These are phyloP conservation scores for Lacanobia oleracea DNA, from an alignment of 2,888 invertebrate species.

Conservation along the genomic window DNA sequence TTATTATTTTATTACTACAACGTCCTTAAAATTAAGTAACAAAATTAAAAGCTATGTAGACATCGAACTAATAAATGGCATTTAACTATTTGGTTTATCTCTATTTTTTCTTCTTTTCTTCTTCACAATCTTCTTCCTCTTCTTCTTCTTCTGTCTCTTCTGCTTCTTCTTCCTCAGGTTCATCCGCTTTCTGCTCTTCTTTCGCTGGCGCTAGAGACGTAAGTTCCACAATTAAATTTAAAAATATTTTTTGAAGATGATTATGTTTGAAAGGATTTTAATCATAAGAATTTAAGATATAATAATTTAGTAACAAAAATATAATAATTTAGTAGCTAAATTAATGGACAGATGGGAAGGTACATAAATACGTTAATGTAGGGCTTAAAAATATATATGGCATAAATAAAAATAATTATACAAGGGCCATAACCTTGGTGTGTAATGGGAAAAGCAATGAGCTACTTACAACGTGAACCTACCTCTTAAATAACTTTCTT, in stretches of 20 bases:
- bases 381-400: slow-evolving; percentile 1
- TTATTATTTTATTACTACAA: slow-evolving; percentile 54
- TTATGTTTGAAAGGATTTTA: background rate
- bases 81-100: slow-evolving; percentile 58
- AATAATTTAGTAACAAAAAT: too few relatives aligned
- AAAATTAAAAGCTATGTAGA: slow-evolving; percentile 62
- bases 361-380: background rate
- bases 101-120: slow-evolving; percentile 70
- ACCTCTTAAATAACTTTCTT: slow-evolving; percentile 52
- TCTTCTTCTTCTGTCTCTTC: slow-evolving; percentile 63
- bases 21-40: slow-evolving; percentile 63
- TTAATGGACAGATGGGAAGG: background rate
- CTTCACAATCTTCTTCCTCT: slow-evolving; percentile 74
- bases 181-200: slow-evolving; percentile 72
- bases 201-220: slow-evolving; percentile 74
- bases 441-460: slow-evolving; percentile 48
- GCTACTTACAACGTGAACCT: slow-evolving; percentile 57
- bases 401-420: slow-evolving; percentile 19
- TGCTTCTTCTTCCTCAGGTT: slow-evolving; percentile 67
- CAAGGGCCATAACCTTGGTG: slow-evolving; percentile 32
- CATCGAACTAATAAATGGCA: slow-evolving; percentile 70
- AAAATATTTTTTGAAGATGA: background rate
- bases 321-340: background rate
- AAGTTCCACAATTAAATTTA: background rate
- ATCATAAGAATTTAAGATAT: background rate